Percentiles rank a stretch among this genome's conserved stretches.
Evolutionary conservation across 2,797 vertebrate genomes (phyloP).

Genomic region (Valencia hispanica): DNA sequence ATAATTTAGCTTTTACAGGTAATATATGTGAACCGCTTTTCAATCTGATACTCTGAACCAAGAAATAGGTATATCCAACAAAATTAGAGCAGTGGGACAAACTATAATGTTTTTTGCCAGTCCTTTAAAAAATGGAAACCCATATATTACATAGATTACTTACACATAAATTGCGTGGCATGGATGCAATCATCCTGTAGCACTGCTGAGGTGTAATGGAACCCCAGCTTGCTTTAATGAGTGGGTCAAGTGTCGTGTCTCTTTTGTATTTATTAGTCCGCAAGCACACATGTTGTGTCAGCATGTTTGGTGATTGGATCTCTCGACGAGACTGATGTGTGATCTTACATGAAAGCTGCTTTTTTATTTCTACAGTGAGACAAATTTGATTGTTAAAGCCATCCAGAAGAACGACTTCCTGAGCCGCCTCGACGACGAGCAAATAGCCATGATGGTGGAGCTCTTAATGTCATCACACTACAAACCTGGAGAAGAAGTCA

Average conservation of each 20-base stretch:
- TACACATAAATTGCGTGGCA: too few species aligned
- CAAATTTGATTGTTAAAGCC: slow-evolving; percentile 79
- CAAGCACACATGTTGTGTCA: background rate
- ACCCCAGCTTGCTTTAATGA: background rate
- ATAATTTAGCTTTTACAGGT: too few species aligned
- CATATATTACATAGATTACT: background rate
- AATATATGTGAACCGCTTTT: too few species aligned
- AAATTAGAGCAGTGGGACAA: too few species aligned
- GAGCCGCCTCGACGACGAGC: slow-evolving; percentile 83
- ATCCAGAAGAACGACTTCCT: slow-evolving; percentile 85
- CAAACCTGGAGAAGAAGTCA: slow-evolving; percentile 70
- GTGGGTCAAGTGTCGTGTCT: too few species aligned
- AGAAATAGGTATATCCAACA: too few species aligned
- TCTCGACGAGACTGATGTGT: background rate
- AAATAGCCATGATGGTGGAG: slow-evolving; percentile 83
- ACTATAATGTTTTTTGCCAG: too few species aligned
- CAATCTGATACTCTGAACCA: too few species aligned
- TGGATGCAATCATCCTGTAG: background rate
- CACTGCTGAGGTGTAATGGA: background rate
- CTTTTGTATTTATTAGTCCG: background rate
- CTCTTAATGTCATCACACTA: slow-evolving; percentile 62
- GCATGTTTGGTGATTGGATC: background rate
- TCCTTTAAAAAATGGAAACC: background rate
- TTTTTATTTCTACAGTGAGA: slow-evolving; percentile 70
- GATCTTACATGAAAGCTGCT: background rate